Evolutionary conservation across 2,113 vertebrate genomes (phyloP).

Genomic region (Thunnus maccoyii): DNA sequence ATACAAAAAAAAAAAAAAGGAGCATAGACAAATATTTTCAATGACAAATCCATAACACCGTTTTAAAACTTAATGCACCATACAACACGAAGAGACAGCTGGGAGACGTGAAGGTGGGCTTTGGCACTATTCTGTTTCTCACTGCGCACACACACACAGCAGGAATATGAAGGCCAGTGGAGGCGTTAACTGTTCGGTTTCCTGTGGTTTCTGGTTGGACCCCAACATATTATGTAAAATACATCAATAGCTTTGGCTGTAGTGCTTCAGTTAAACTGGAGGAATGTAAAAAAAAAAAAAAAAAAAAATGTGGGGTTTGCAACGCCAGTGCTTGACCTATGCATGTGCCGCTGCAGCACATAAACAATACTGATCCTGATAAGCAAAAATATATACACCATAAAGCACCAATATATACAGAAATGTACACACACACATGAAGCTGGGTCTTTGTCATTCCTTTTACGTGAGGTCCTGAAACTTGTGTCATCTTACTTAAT

Average conservation of each 20-base stretch:
- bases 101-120: slow-evolving; percentile 43
- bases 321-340: slow-evolving; percentile 69
- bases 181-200: slow-evolving; percentile 3
- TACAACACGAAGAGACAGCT: slow-evolving; percentile 21
- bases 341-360: slow-evolving; percentile 51
- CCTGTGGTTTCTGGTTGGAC: slow-evolving; percentile 5
- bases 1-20: slow-evolving; percentile 25
- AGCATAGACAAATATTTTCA: slow-evolving; percentile 27
- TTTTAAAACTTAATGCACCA: slow-evolving; percentile 42
- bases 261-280: slow-evolving; percentile 50
- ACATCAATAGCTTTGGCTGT: slow-evolving; percentile 55
- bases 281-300: slow-evolving; percentile 15
- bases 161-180: not conserved
- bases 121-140: slow-evolving; percentile 53
- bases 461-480: slow-evolving; percentile 4
- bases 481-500: not conserved
- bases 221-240: slow-evolving; percentile 1
- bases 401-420: slow-evolving; percentile 80
- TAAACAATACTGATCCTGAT: slow-evolving; percentile 60
- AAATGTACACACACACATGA: slow-evolving; percentile 61
- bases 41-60: slow-evolving; percentile 29
- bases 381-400: slow-evolving; percentile 81
- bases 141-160: not conserved
- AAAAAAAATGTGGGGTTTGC: slow-evolving; percentile 22
- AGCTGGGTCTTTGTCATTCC: not conserved